phyloP scores from a whole-genome alignment of 2,888 invertebrate species.

The Nomada ruficornis region DNA sequence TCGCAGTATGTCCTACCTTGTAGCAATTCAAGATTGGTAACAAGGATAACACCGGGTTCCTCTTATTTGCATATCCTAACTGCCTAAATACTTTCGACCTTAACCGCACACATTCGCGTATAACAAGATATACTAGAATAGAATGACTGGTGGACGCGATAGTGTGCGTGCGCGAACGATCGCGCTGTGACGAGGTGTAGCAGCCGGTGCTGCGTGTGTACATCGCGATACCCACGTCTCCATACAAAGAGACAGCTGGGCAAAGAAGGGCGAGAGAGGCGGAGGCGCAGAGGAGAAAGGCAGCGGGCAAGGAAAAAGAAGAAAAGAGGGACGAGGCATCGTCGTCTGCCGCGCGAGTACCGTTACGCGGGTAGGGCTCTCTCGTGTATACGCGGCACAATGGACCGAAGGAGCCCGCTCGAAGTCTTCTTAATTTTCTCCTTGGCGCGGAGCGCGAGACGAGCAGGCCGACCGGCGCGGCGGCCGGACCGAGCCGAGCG shows the following conservation, averaged over 20 bases:
- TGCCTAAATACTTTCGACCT: no score
- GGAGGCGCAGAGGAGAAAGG: not conserved
- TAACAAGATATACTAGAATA: no score
- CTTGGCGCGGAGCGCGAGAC: slow-evolving; percentile 52
- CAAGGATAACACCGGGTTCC: no score
- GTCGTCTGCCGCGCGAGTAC: slow-evolving; percentile 63
- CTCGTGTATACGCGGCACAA: slow-evolving; percentile 56
- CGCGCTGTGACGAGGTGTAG: slow-evolving; percentile 20
- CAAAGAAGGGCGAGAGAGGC: slow-evolving; percentile 18
- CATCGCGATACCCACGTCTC: slow-evolving; percentile 38
- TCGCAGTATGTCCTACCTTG: no score
- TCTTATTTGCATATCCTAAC: no score
- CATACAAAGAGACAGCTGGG: slow-evolving; percentile 45
- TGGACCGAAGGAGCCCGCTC: slow-evolving; percentile 67
- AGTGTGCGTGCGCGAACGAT: not conserved
- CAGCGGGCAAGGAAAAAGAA: not conserved
- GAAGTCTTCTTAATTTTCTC: slow-evolving; percentile 70
- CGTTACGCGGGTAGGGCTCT: slow-evolving; percentile 59
- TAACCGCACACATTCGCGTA: no score
- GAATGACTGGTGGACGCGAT: not conserved
- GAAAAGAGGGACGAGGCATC: slow-evolving; percentile 4
- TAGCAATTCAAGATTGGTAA: no score
- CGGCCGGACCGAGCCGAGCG: slow-evolving; percentile 33
- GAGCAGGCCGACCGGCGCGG: slow-evolving; percentile 33
- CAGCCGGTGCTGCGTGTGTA: slow-evolving; percentile 14